Evolutionary conservation across 1,140 invertebrate species (phyloP).

Genomic region (Battus philenor): DNA sequence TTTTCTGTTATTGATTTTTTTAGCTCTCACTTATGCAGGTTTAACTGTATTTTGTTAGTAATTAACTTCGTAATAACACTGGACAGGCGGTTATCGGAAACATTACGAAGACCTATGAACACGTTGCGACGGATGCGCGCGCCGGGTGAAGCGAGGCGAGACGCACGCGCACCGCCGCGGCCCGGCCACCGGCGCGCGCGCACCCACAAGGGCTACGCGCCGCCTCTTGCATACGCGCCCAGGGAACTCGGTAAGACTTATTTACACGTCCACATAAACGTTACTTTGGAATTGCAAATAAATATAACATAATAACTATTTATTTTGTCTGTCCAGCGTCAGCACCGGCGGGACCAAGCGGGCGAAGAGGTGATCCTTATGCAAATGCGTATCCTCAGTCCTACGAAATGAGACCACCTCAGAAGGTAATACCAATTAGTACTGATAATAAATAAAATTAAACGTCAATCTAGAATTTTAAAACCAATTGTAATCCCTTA

Average conservation of each 20-base stretch:
- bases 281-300: too few relatives aligned
- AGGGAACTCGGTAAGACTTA: slow-evolving; percentile 28
- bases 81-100: slow-evolving; percentile 87
- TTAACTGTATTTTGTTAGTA: not conserved
- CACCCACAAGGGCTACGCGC: slow-evolving; percentile 55
- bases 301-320: slow-evolving; percentile 4
- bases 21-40: too few relatives aligned
- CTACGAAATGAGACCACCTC: slow-evolving; percentile 66
- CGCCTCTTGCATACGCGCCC: slow-evolving; percentile 40
- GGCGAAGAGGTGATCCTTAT: slow-evolving; percentile 59
- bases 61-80: not conserved
- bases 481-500: too few relatives aligned
- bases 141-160: slow-evolving; percentile 18
- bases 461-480: too few relatives aligned
- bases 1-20: too few relatives aligned
- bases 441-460: too few relatives aligned
- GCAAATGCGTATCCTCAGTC: slow-evolving; percentile 68
- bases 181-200: slow-evolving; percentile 44
- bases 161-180: slow-evolving; percentile 27
- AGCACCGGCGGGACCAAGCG: slow-evolving; percentile 47
- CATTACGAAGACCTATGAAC: slow-evolving; percentile 91
- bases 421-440: slow-evolving; percentile 29
- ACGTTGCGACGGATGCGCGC: slow-evolving; percentile 86
- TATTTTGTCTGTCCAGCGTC: slow-evolving; percentile 39
- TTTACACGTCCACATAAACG: too few relatives aligned